phyloP scores from a whole-genome alignment of 2,797 vertebrate genomes.

The Amazona finschi region DNA sequence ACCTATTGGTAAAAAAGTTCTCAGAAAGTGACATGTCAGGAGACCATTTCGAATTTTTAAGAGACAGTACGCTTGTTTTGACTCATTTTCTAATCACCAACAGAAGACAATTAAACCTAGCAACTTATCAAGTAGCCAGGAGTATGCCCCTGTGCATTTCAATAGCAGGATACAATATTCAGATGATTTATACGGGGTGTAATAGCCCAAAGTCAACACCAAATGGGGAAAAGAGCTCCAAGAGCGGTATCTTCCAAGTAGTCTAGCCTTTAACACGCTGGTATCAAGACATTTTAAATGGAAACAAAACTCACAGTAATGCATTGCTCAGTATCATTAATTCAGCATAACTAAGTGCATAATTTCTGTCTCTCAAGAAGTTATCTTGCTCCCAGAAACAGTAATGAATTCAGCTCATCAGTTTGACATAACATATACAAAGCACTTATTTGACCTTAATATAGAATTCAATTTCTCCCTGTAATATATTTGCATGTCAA shows the following conservation, averaged over 20 bases:
- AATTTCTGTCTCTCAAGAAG: not conserved
- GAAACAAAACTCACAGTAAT: not conserved
- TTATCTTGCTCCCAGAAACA: not conserved
- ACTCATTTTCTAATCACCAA: not conserved
- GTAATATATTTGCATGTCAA: not conserved
- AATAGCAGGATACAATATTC: not conserved
- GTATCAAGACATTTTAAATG: not conserved
- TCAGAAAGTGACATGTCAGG: not conserved
- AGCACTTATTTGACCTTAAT: not conserved
- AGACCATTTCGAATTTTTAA: not conserved
- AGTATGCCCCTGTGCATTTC: not conserved
- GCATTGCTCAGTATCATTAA: not conserved
- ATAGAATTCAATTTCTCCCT: not conserved
- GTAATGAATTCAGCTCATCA: not conserved
- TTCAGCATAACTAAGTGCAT: not conserved
- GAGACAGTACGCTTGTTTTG: not conserved
- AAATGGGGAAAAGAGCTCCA: not conserved
- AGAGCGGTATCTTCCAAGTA: not conserved
- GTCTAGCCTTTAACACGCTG: not conserved
- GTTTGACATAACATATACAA: not conserved
- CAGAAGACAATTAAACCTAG: not conserved
- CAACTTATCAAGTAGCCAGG: not conserved
- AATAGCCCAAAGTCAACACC: not conserved
- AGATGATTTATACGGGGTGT: not conserved
- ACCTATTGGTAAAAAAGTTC: not conserved